Base-by-base conservation (phyloP, 2,113 vertebrate species). In the Lynx canadensis region DNA sequence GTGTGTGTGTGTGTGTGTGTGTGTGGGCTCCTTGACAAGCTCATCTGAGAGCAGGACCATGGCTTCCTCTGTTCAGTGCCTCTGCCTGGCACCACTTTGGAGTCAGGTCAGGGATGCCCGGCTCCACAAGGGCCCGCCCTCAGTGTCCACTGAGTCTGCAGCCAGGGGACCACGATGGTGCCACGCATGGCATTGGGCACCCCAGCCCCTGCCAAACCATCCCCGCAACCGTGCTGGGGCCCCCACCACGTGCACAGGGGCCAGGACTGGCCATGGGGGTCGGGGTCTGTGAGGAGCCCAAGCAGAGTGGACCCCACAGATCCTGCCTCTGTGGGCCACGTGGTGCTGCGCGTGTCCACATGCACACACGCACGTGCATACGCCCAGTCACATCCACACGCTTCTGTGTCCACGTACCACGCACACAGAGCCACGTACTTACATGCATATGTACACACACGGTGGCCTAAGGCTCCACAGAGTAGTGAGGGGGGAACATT, bases 21-120 rank as follows among this genome's bases (percentile, higher is more conserved):
- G 18, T 66, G 25, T 66, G 0, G 0, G 33, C 33, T 79, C 55
- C 0, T 3, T 4, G 1, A 14, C 15, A 7, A 80, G 60, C 76
- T 68, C 89, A 5, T 29, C 27, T 1, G 23, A 52, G 74, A 68
- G 74, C 25, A 25, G 27, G 87, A 41, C 29, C 33, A 7, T 23
- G 48, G n/a, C 27, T 38, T 55, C n/a, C 29, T 52, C 55, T 50
- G 21, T 33, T 45, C 50, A 52, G 45, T n/a, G 60, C 76, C 41
- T 13, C 48, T 14, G 2, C 23, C 1, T 29, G 48, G 66, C 84
- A 12, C 76, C 15, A 18, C 33, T 16, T 25, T 12, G 41, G 76
- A 91, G 76, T 14, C 76, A 21, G 45, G 73, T 45, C 45, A 52
- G 45, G 50, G 41, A 55, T 57, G 21, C 83, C 60, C 10, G 23